A percentile compares a stretch with the other conserved stretches of the same genome.
Conservation (phyloP, 2,113 vertebrate genomes). For the Ammospiza caudacuta region DNA sequence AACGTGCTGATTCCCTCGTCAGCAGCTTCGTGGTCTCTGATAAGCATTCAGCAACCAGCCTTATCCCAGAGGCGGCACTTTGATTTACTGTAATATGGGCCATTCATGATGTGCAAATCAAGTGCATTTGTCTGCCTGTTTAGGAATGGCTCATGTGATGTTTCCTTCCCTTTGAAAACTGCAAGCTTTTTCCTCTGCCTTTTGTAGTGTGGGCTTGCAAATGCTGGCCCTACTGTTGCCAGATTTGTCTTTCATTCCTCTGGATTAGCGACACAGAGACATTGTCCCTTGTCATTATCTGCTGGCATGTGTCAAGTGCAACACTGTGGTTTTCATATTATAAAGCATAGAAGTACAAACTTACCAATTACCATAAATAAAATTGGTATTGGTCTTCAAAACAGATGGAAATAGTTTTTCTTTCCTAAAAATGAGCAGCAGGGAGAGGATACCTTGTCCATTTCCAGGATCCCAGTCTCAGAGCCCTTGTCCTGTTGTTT, state of each 20-base stretch:
- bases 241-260: slow-evolving; percentile 3
- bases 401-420: not conserved
- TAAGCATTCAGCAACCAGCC: not conserved
- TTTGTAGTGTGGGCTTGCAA: slow-evolving; percentile 14
- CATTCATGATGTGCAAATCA: slow-evolving; percentile 55
- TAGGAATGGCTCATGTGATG: slow-evolving; percentile 17
- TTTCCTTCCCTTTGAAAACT: slow-evolving; percentile 40
- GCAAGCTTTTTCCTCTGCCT: not conserved
- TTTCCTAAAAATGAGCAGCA: not conserved
- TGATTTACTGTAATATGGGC: slow-evolving; percentile 21
- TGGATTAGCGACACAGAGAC: not conserved
- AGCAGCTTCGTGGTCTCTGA: not conserved
- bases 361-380: not conserved
- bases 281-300: not conserved
- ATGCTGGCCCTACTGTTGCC: not conserved
- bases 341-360: not conserved
- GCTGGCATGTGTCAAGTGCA: not conserved
- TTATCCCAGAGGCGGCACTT: not conserved
- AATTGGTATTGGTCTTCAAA: not conserved
- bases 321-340: not conserved
- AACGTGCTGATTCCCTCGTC: not conserved
- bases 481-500: not conserved
- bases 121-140: slow-evolving; percentile 23
- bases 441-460: not conserved
- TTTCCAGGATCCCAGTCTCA: not conserved